These are phyloP conservation scores for Hetaerina americana DNA, from an alignment of 1,140 invertebrate genomes.

Conservation along the genomic window DNA sequence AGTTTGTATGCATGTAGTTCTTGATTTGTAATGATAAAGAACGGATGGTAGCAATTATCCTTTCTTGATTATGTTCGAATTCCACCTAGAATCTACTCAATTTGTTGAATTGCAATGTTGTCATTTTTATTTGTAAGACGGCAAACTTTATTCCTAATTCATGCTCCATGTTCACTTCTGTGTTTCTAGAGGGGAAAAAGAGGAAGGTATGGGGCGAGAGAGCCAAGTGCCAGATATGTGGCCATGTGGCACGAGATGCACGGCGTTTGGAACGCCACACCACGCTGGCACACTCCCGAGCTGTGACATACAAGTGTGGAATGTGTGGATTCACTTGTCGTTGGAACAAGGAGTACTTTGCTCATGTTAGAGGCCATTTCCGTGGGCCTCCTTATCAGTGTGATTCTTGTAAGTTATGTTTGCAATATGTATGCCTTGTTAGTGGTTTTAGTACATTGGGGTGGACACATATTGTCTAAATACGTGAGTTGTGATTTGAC, in stretches of 20 bases:
- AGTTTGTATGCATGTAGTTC: too few relatives aligned
- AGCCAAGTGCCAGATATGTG: conserved; percentile 38
- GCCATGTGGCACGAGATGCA: conserved; percentile 32
- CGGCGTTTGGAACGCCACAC: conserved; percentile 37
- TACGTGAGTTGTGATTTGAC: too few relatives aligned
- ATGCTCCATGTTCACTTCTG: too few relatives aligned
- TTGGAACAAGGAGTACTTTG: conserved; percentile 47
- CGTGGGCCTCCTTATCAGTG: conserved; percentile 47
- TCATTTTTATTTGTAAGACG: conserved; percentile 10
- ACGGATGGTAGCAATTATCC: too few relatives aligned
- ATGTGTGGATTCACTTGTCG: conserved; percentile 48
- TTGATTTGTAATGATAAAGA: too few relatives aligned
- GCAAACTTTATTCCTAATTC: not conserved
- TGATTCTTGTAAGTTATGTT: conserved; percentile 40
- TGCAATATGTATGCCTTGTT: too few relatives aligned
- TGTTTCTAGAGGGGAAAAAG: not conserved
- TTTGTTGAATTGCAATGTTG: too few relatives aligned
- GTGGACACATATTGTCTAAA: too few relatives aligned
- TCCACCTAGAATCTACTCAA: too few relatives aligned
- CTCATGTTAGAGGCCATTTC: conserved; percentile 50
- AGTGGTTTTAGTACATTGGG: too few relatives aligned
- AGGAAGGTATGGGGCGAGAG: conserved; percentile 21
- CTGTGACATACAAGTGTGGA: conserved; percentile 45
- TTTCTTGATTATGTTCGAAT: too few relatives aligned
- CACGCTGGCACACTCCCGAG: conserved; percentile 36